Conservation (phyloP, 23 tunicate species). For the Phallusia fumigata region DNA sequence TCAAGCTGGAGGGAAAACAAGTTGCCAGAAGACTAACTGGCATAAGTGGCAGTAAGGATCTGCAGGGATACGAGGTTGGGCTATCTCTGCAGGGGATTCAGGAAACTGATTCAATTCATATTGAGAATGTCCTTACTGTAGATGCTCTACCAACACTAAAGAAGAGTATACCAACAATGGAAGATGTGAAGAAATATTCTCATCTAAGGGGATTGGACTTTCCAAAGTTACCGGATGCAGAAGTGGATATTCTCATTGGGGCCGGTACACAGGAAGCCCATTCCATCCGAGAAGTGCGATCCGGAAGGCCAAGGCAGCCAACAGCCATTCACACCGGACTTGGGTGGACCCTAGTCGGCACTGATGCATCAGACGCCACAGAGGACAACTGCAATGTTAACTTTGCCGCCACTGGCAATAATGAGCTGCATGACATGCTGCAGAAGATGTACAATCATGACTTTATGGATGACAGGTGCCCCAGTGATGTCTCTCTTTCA, state of each 20-base stretch:
- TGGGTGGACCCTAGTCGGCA: too few species aligned
- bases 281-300: slow-evolving; percentile 12
- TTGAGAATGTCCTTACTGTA: not conserved
- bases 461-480: not conserved
- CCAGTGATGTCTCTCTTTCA: too few species aligned
- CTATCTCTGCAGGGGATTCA: not conserved
- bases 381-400: too few species aligned
- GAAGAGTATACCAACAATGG: slow-evolving; percentile 15
- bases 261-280: too few species aligned
- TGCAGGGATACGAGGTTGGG: not conserved
- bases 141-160: not conserved
- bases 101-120: not conserved
- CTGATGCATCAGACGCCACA: too few species aligned
- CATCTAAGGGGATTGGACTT: slow-evolving; percentile 11
- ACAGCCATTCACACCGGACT: not conserved
- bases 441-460: slow-evolving; percentile 1
- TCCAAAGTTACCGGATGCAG: not conserved
- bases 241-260: slow-evolving; percentile 14
- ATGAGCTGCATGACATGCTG: not conserved
- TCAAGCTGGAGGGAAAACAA: not conserved
- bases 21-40: too few species aligned
- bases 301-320: not conserved
- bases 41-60: too few species aligned
- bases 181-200: not conserved
- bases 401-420: not conserved